These are phyloP conservation scores for Nebria ingens DNA, from an alignment of 1,140 invertebrate genomes.

Conservation along the genomic window DNA sequence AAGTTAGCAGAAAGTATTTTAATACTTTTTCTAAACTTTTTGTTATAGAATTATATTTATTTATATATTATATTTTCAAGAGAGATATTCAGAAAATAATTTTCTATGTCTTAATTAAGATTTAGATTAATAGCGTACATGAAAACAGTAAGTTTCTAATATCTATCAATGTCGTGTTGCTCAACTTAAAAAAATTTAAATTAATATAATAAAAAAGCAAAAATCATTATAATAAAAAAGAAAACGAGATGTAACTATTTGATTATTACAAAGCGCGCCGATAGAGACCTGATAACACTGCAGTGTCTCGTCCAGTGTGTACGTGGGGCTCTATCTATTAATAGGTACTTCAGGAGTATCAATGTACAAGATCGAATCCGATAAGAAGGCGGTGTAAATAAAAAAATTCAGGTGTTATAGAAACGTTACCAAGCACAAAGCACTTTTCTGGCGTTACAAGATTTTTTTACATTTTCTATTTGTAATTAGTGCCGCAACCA, in stretches of 20 bases:
- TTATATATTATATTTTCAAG: too few species aligned
- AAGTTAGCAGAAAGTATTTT: too few species aligned
- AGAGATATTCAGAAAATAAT: too few species aligned
- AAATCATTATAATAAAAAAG: background rate
- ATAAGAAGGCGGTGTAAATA: constrained; percentile 7
- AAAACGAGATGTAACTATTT: constrained; percentile 2
- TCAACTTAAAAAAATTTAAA: background rate
- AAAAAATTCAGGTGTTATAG: constrained; percentile 2
- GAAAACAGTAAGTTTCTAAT: background rate
- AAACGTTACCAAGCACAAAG: background rate
- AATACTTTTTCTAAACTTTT: too few species aligned
- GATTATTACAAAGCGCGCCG: constrained; percentile 3
- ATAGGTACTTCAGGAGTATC: background rate
- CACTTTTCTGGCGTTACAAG: background rate
- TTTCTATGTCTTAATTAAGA: too few species aligned
- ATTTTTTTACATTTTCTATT: background rate
- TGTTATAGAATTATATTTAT: too few species aligned
- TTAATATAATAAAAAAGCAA: background rate
- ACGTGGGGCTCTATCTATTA: too few species aligned
- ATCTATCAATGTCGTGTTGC: background rate
- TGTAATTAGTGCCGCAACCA: constrained; percentile 2
- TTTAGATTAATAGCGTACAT: background rate
- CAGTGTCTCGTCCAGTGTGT: too few species aligned
- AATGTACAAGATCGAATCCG: background rate
- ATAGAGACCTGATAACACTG: background rate